phyloP scores from a whole-genome alignment of 2,797 vertebrate genomes.

The Brotula barbata region DNA sequence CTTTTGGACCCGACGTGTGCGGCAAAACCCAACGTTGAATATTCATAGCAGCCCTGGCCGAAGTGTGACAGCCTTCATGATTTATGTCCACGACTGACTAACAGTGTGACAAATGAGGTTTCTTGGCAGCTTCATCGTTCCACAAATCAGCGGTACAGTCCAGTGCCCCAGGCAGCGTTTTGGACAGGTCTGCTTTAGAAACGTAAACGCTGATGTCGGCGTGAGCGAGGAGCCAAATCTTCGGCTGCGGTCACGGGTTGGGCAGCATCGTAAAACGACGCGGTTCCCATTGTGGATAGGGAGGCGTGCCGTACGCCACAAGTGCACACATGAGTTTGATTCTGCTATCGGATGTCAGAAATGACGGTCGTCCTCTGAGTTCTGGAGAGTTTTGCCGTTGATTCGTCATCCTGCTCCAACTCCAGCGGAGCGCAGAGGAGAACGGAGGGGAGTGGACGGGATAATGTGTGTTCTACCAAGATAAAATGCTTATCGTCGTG shows the following conservation, averaged over 20 bases:
- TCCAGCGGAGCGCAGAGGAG: conserved; percentile 39
- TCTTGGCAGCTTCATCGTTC: conserved; percentile 49
- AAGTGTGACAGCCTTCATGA: conserved; percentile 45
- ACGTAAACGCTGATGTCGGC: not conserved
- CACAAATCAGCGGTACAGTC: conserved; percentile 46
- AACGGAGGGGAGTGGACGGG: conserved; percentile 54
- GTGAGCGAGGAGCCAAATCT: conserved; percentile 26
- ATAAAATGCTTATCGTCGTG: conserved; percentile 68
- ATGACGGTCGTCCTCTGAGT: conserved; percentile 43
- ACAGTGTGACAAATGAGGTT: conserved; percentile 51
- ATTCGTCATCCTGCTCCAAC: conserved; percentile 54
- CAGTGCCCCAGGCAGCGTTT: conserved; percentile 31
- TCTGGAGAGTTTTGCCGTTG: conserved; percentile 57
- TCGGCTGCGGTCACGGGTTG: conserved; percentile 22
- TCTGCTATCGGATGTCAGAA: conserved; percentile 54
- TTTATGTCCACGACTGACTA: conserved; percentile 45
- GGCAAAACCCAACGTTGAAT: conserved; percentile 42
- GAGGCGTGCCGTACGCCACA: conserved; percentile 5
- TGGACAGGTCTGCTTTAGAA: conserved; percentile 26
- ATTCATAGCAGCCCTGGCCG: conserved; percentile 41
- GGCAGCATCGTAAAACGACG: conserved; percentile 45
- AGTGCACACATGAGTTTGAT: conserved; percentile 57
- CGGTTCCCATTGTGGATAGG: conserved; percentile 32
- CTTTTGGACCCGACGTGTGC: conserved; percentile 19
- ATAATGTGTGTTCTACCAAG: conserved; percentile 55